Percentiles rank a stretch among this genome's conserved stretches.
These are phyloP conservation scores for Ceratosolen fusciceps DNA, from an alignment of 1,140 invertebrate genomes.

Conservation along the genomic window DNA sequence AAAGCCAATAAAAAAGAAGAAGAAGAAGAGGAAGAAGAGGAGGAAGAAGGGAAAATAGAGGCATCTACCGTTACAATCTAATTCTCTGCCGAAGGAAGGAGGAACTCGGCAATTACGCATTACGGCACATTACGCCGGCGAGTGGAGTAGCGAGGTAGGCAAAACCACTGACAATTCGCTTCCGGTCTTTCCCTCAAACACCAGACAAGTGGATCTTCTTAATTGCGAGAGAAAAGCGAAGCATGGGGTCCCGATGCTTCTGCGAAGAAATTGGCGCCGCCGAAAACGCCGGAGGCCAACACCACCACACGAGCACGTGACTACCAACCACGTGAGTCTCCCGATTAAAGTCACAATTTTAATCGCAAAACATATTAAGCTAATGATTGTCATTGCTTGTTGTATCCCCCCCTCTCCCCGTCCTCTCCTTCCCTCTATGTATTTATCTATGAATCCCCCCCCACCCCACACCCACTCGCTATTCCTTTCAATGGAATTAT, in stretches of 20 bases:
- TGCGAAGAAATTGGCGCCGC: neutral
- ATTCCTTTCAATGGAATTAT: too few species aligned
- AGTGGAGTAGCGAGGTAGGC: neutral
- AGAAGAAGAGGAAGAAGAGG: too few species aligned
- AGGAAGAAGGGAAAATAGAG: neutral
- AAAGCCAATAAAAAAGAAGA: neutral
- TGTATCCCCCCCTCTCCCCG: too few species aligned
- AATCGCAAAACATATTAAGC: too few species aligned
- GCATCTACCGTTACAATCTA: neutral
- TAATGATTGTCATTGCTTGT: too few species aligned
- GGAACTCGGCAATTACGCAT: slow-evolving; percentile 14
- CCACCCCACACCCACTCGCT: too few species aligned
- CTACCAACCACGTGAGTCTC: too few species aligned
- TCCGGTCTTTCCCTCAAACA: neutral
- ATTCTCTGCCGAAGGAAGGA: slow-evolving; percentile 10
- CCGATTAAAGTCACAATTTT: too few species aligned
- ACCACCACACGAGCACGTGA: too few species aligned
- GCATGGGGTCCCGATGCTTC: neutral
- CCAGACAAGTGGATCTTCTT: neutral
- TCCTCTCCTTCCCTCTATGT: too few species aligned
- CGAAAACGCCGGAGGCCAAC: too few species aligned
- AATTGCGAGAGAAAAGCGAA: neutral
- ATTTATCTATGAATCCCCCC: too few species aligned
- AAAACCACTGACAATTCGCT: neutral
- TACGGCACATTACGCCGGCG: neutral